phyloP scores from a whole-genome alignment of 2,797 vertebrate genomes.

The Simalia tracyae region DNA sequence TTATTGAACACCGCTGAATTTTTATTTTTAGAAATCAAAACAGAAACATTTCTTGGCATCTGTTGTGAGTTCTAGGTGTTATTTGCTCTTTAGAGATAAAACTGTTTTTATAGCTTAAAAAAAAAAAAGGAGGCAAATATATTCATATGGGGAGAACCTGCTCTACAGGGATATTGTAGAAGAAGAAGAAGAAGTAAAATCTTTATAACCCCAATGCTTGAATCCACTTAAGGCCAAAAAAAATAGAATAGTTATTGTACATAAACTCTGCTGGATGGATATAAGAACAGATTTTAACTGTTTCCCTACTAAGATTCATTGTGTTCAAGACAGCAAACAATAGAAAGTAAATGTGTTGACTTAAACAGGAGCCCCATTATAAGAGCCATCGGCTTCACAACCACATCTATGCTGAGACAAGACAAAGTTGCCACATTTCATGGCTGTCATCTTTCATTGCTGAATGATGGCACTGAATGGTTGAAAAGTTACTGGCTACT shows the following conservation, averaged over 20 bases:
- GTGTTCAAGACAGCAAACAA: not conserved
- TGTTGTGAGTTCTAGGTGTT: constrained; percentile 82
- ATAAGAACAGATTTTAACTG: constrained; percentile 67
- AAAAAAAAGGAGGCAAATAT: constrained; percentile 71
- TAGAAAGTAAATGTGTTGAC: not conserved
- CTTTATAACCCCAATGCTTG: constrained; percentile 43
- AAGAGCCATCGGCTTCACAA: not conserved
- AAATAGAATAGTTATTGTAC: constrained; percentile 66
- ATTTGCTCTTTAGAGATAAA: constrained; percentile 85
- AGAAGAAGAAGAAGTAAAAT: constrained; percentile 57
- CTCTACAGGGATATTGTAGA: constrained; percentile 72
- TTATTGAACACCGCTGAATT: constrained; percentile 84
- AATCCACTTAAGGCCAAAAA: constrained; percentile 65
- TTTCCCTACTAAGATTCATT: constrained; percentile 44
- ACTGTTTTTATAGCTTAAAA: constrained; percentile 73
- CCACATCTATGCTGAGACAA: not conserved
- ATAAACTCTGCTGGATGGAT: constrained; percentile 58
- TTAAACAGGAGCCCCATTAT: not conserved
- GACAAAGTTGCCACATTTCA: not conserved
- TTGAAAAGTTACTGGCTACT: not conserved
- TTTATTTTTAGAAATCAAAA: constrained; percentile 84
- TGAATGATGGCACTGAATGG: not conserved
- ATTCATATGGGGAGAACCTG: constrained; percentile 74
- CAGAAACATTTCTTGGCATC: constrained; percentile 83
- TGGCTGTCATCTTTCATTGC: not conserved